phyloP scores from a whole-genome alignment of 2,888 invertebrate genomes.

The Sphaeridia pumilis region DNA sequence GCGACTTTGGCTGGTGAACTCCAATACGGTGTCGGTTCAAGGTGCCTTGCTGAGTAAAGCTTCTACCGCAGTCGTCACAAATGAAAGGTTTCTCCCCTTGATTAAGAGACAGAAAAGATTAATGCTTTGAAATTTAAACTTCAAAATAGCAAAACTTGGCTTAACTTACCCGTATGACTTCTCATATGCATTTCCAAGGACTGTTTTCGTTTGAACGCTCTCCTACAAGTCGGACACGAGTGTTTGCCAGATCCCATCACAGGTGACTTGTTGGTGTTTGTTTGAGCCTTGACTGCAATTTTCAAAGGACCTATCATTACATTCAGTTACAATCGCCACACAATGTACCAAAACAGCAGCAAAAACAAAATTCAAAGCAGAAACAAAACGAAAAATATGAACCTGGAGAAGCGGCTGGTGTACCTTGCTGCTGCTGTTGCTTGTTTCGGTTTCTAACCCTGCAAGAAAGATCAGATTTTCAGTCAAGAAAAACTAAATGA shows the following conservation, averaged over 20 bases:
- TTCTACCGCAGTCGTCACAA: conserved; percentile 31
- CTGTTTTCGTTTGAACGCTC: conserved; percentile 23
- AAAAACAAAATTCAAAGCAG: not conserved
- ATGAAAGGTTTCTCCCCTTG: conserved; percentile 33
- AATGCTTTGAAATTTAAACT: too few relatives aligned
- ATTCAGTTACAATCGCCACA: not conserved
- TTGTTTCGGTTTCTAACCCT: not conserved
- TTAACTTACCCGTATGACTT: conserved; percentile 29
- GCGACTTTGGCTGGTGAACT: conserved; percentile 33
- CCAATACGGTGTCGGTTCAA: conserved; percentile 32
- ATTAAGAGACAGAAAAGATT: too few relatives aligned
- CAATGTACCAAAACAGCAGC: not conserved
- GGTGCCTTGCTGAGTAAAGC: conserved; percentile 33
- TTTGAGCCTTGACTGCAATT: conserved; percentile 10
- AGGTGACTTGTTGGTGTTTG: too few relatives aligned
- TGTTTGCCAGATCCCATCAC: conserved; percentile 16
- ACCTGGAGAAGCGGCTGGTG: not conserved
- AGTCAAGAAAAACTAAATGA: not conserved
- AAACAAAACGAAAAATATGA: conserved; percentile 1
- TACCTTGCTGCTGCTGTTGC: not conserved
- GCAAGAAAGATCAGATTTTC: not conserved
- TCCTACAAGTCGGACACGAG: conserved; percentile 15
- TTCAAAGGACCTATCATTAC: conserved; percentile 9
- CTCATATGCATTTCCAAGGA: conserved; percentile 35
- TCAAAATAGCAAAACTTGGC: too few relatives aligned